These are phyloP conservation scores for Ophraella communa DNA, from an alignment of 2,888 invertebrate genomes.

Conservation along the genomic window DNA sequence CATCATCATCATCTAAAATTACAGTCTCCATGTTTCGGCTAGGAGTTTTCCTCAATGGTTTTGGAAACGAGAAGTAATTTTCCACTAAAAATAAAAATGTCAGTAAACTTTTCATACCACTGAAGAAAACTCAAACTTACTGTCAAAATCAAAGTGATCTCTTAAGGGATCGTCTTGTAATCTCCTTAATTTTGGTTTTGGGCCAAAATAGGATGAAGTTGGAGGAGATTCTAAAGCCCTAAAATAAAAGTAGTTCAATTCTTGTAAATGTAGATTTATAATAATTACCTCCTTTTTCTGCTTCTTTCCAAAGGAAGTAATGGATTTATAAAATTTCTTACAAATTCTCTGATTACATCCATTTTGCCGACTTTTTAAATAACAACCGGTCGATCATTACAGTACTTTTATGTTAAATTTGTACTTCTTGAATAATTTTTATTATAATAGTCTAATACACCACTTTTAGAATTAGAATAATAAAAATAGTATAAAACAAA, in stretches of 20 bases:
- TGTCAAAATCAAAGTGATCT: constrained; percentile 18
- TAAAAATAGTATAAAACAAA: not conserved
- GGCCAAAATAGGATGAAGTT: constrained; percentile 15
- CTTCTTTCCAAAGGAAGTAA: constrained; percentile 23
- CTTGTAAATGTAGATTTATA: not conserved
- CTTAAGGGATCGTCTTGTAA: constrained; percentile 33
- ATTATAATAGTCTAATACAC: not conserved
- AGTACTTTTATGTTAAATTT: not conserved
- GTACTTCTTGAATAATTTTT: not conserved
- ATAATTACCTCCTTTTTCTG: constrained; percentile 42
- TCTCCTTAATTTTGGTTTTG: constrained; percentile 42
- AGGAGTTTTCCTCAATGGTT: constrained; percentile 25
- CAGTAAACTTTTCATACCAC: not conserved
- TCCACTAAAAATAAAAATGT: constrained; percentile 19
- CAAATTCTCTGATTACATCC: constrained; percentile 35
- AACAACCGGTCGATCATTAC: constrained; percentile 20
- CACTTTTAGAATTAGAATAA: not conserved
- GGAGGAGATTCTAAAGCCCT: constrained; percentile 34
- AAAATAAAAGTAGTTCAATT: constrained; percentile 15
- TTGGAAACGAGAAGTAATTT: constrained; percentile 16
- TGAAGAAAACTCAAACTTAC: constrained; percentile 4
- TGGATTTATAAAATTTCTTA: constrained; percentile 38
- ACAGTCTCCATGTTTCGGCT: constrained; percentile 34
- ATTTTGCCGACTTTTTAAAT: constrained; percentile 30
- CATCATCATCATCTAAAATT: constrained; percentile 45